These are phyloP conservation scores for Perca flavescens DNA, from an alignment of 2,113 vertebrate species.

Conservation along the genomic window DNA sequence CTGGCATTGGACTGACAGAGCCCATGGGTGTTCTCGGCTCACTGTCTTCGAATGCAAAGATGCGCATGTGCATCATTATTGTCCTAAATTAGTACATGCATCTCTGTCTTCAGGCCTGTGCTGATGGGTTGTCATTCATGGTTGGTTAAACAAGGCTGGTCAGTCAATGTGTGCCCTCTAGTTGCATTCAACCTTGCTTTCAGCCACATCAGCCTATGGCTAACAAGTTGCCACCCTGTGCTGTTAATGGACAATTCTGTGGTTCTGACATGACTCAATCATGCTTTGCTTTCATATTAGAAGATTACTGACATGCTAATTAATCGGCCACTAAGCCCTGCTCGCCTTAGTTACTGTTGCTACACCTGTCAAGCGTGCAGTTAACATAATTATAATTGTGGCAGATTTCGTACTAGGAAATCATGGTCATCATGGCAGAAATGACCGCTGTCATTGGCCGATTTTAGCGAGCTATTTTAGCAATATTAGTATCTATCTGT, in stretches of 20 bases:
- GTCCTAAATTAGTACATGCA: constrained; percentile 63
- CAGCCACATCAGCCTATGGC: constrained; percentile 31
- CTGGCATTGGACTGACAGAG: constrained; percentile 60
- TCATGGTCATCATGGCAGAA: background rate
- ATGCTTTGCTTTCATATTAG: constrained; percentile 4
- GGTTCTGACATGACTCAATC: constrained; percentile 19
- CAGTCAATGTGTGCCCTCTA: constrained; percentile 49
- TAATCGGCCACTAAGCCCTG: background rate
- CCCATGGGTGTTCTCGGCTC: constrained; percentile 46
- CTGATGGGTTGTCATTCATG: constrained; percentile 71
- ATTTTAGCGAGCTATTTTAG: background rate
- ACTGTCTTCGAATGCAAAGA: constrained; percentile 38
- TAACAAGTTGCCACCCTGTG: constrained; percentile 56
- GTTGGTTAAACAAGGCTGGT: constrained; percentile 64
- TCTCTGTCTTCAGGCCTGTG: constrained; percentile 67
- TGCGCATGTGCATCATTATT: constrained; percentile 51
- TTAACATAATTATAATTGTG: background rate
- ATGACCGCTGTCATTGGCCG: background rate
- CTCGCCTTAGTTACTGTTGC: background rate
- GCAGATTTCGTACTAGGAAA: background rate
- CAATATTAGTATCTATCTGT: background rate
- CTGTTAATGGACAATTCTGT: constrained; percentile 13
- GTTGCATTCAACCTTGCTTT: constrained; percentile 49
- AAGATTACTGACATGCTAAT: constrained; percentile 8
- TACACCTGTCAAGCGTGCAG: background rate